Evolutionary conservation across 2,888 invertebrate species (phyloP), one percentile per base, ranked within the genome.

Genomic region (Hyposoter dolosus): DNA sequence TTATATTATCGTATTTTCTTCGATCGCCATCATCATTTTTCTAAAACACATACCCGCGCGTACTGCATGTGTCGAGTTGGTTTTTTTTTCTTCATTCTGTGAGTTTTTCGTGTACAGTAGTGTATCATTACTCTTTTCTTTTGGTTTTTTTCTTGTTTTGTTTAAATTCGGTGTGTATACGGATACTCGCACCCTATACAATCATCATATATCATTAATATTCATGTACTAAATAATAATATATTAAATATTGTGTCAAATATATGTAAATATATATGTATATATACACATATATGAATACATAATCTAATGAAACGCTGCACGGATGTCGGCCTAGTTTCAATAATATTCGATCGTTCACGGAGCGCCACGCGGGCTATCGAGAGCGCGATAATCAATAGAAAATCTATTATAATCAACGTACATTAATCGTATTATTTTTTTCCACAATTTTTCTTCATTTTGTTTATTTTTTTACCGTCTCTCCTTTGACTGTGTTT

Each of bases 191-290:
- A 87, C 77, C 82, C 69, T 47, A 56, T 90, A 86, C 90, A 53
- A 81, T 82, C 75, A 82, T 85, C 83, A 89, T 88, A 89, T 88
- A 87, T 88, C 88, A 87, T 89, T 88, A 88, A 89, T 91, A 89
- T 90, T 82, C 89, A 90, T 90, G 90, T 93, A 91, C 89, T 91
- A 90, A 91, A 92, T 92, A 91, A 92, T 92, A 90, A 91, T 90
- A 90, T 92, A 92, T 91, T 92, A 91, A 92, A 93, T 92, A 93
- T 91, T 90, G 91, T 92, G 92, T 91, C 92, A 88, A 85, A 84
- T 83, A 75, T 76, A 69, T 69, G 80, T 81, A 72, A 85, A 45
- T 83, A 43, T 72, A 75, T 84, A 78, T 78, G 66, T 83, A 84
- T 82, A 84, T 74, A 79, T 86, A 47, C 56, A 47, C 81, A 71